These are phyloP conservation scores for Ruditapes philippinarum DNA, from an alignment of 1,140 invertebrate species.

Conservation along the genomic window DNA sequence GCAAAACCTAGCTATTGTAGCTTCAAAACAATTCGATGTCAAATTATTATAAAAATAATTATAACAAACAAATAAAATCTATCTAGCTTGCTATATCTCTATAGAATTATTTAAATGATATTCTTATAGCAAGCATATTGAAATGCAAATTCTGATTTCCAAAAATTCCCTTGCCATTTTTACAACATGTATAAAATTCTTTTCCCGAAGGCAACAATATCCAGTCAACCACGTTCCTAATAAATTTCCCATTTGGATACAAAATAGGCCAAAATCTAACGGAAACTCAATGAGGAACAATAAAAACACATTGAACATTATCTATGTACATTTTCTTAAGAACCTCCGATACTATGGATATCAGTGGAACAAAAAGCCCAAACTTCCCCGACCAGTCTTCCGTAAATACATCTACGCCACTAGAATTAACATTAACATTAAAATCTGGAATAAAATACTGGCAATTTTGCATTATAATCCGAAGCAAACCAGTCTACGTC, in stretches of 20 bases:
- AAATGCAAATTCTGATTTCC: too few relatives aligned
- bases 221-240: not conserved
- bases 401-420: conserved; percentile 42
- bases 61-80: conserved; percentile 37
- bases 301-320: not conserved
- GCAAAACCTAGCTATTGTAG: not conserved
- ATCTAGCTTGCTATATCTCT: too few relatives aligned
- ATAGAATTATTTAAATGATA: too few relatives aligned
- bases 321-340: conserved; percentile 22
- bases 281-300: conserved; percentile 23
- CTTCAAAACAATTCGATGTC: too few relatives aligned
- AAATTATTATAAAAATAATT: not conserved
- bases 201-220: conserved; percentile 1
- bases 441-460: conserved; percentile 53
- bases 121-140: too few relatives aligned
- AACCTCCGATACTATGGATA: conserved; percentile 13
- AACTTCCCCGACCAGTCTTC: conserved; percentile 23
- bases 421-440: not conserved
- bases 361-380: conserved; percentile 51
- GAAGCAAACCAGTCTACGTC: conserved; percentile 54
- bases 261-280: conserved; percentile 43
- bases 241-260: conserved; percentile 14
- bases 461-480: conserved; percentile 43
- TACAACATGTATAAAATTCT: conserved; percentile 24
- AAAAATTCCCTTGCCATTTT: conserved; percentile 50